Evolutionary conservation across 2,797 vertebrate genomes (phyloP).

Genomic region (Xerus rutilus): DNA sequence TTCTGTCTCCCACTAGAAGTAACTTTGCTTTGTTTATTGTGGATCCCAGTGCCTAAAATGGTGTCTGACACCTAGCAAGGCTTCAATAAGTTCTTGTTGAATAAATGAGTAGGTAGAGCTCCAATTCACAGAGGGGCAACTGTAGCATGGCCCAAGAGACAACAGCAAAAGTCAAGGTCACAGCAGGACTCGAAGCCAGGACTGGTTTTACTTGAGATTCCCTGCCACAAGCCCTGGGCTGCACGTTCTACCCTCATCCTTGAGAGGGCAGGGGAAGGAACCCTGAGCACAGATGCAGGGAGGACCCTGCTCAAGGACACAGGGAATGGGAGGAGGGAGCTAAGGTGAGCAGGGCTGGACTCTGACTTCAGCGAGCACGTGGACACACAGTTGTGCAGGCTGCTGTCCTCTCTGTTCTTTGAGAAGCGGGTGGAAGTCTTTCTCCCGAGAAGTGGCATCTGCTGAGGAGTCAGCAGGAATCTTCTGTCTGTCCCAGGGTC

Average conservation of each 20-base stretch:
- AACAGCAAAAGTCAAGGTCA: background rate
- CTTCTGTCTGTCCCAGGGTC: background rate
- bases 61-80: background rate
- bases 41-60: background rate
- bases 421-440: background rate
- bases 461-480: background rate
- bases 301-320: background rate
- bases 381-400: background rate
- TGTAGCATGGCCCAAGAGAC: background rate
- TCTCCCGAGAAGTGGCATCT: background rate
- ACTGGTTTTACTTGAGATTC: background rate
- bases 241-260: background rate
- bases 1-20: background rate
- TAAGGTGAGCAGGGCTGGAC: background rate
- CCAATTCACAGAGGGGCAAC: background rate
- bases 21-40: background rate
- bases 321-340: background rate
- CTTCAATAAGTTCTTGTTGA: background rate
- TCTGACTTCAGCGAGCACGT: fast-evolving
- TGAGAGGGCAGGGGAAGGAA: background rate
- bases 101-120: background rate
- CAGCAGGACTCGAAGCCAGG: background rate
- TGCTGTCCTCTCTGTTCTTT: background rate
- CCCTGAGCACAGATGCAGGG: background rate
- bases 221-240: background rate